These are phyloP conservation scores for Coturnix japonica DNA, from an alignment of 2,113 vertebrate species.

Conservation along the genomic window DNA sequence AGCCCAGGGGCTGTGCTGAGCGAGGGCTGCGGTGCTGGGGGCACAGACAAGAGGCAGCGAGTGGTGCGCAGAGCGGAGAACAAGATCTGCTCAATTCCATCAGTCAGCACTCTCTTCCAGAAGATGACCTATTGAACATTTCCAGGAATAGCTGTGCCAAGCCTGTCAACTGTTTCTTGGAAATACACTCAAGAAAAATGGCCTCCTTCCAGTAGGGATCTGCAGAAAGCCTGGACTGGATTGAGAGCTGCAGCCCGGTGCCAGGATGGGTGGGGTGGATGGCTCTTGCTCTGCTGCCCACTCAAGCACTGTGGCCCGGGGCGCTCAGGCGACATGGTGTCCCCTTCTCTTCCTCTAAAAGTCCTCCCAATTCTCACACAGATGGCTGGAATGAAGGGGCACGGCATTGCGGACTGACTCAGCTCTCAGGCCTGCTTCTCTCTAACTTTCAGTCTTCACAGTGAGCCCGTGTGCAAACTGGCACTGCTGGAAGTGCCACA, in stretches of 20 bases:
- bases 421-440: neutral
- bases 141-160: slow-evolving; percentile 86
- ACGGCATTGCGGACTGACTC: neutral
- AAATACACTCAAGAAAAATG: slow-evolving; percentile 83
- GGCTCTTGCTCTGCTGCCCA: neutral
- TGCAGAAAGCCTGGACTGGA: slow-evolving; percentile 82
- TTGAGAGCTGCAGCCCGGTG: slow-evolving; percentile 4
- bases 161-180: slow-evolving; percentile 88
- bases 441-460: neutral
- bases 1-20: neutral
- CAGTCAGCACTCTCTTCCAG: slow-evolving; percentile 79
- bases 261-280: neutral
- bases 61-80: neutral
- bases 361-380: neutral
- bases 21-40: neutral
- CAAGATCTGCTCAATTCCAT: slow-evolving; percentile 73
- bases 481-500: neutral
- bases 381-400: neutral
- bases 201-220: slow-evolving; percentile 78
- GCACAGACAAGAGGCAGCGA: neutral
- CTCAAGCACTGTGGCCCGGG: rapidly evolving
- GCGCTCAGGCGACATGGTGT: neutral
- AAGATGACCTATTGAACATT: slow-evolving; percentile 89
- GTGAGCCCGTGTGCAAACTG: neutral
- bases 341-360: neutral